Conservation (phyloP, 2,797 vertebrate species). For the Siniperca scherzeri region DNA sequence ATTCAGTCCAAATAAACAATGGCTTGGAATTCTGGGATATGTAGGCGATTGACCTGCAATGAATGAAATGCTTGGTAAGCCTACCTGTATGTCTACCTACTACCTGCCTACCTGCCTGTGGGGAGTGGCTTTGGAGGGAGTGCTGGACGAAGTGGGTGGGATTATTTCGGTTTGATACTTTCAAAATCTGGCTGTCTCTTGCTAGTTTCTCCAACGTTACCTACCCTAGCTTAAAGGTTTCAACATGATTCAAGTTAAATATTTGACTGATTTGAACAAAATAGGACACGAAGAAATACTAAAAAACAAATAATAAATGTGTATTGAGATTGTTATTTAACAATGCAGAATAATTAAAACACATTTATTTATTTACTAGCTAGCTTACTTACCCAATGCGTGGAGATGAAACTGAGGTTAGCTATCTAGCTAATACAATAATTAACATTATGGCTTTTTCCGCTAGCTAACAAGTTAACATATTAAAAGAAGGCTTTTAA, state of each 20-base stretch:
- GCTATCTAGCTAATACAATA: not conserved
- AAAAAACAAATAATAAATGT: not conserved
- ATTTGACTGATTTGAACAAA: not conserved
- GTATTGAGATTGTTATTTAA: not conserved
- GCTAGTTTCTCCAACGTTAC: no score
- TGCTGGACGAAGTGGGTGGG: no score
- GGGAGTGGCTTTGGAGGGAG: no score
- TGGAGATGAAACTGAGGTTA: not conserved
- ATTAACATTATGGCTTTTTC: not conserved
- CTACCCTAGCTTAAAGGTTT: not conserved
- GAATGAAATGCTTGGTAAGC: no score
- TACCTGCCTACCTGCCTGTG: no score
- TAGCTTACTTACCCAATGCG: no score
- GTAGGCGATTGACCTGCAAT: constrained; percentile 50
- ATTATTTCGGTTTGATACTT: no score
- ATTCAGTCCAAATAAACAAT: constrained; percentile 28
- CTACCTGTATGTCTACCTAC: no score
- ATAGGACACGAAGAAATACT: not conserved
- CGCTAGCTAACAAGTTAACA: not conserved
- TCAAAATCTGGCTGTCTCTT: no score
- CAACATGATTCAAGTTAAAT: not conserved
- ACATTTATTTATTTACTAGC: not conserved
- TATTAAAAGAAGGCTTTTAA: not conserved
- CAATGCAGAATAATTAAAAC: not conserved
- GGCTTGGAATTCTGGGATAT: constrained; percentile 70